Evolutionary conservation across 2,888 invertebrate genomes (phyloP).

Genomic region (Mechanitis mazaeus): DNA sequence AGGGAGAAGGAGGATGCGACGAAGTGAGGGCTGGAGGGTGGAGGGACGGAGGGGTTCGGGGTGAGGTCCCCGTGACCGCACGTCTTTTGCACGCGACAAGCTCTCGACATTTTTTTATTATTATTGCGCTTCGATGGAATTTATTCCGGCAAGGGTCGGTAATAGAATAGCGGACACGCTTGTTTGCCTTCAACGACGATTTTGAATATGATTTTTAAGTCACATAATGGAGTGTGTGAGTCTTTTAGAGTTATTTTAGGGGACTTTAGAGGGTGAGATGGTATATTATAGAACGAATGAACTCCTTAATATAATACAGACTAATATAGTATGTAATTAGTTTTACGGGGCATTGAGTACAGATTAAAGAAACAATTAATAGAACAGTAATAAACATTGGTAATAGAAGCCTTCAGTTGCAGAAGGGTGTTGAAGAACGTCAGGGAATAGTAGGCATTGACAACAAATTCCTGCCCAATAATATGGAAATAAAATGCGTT

Average conservation of each 20-base stretch:
- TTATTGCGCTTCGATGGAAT: constrained; percentile 76
- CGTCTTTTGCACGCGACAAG: constrained; percentile 75
- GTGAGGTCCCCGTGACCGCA: constrained; percentile 65
- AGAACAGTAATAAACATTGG: constrained; percentile 57
- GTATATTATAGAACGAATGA: constrained; percentile 34
- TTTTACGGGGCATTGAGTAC: constrained; percentile 55
- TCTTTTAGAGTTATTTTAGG: constrained; percentile 61
- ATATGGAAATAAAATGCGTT: too few relatives aligned
- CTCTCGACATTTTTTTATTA: constrained; percentile 76
- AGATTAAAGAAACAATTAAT: constrained; percentile 64
- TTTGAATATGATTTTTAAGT: constrained; percentile 76
- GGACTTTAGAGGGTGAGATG: constrained; percentile 36
- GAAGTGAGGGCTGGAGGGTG: constrained; percentile 34
- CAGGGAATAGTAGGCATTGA: background rate
- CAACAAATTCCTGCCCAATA: too few relatives aligned
- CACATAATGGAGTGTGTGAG: constrained; percentile 68
- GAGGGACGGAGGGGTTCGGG: constrained; percentile 25
- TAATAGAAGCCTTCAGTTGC: constrained; percentile 66
- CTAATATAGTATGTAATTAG: constrained; percentile 46
- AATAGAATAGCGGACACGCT: constrained; percentile 64
- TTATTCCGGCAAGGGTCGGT: constrained; percentile 63
- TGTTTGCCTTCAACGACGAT: constrained; percentile 56
- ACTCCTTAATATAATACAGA: constrained; percentile 25
- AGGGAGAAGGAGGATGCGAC: constrained; percentile 36
- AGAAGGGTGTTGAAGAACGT: constrained; percentile 42